Base-by-base conservation (phyloP, 2,888 invertebrate species). In the Ctena decussata region DNA sequence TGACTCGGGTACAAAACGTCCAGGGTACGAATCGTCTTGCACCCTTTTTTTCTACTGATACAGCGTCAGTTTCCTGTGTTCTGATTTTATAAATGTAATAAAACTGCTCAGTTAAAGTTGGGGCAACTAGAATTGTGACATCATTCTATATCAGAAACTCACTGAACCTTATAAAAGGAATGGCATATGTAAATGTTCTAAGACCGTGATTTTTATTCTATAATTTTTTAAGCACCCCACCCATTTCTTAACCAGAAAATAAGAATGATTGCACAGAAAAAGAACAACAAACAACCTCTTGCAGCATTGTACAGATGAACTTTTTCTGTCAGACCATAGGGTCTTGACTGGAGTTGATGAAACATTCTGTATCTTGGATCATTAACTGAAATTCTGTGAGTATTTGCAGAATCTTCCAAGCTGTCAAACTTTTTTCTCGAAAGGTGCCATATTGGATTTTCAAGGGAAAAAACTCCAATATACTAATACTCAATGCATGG, bases 231-330 rank as follows among this genome's bases (percentile, higher is more conserved):
- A n/a, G n/a, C 32, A 78, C 49, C 73, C 44, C 44, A 73, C 73
- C 44, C 73, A 73, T 27, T 71, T 18, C 39, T 15, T 41, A 6
- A 24, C 21, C 0, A 24, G 6, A 15, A 72, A 21, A 44, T 44
- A 0, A 30, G n/a, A 11, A 18, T 0, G 0, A 30, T 0, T n/a
- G n/a, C 41, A 11, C 41, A 11, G 15, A 41, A 6, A 41, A 41
- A 41, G 15, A 6, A 41, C 41, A 41, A 41, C 41, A 41, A 41
- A 41, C 41, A 37, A 91, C 91, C 91, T 91, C 90, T 92, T n/a
- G 92, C 91, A 70, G 88, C 89, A 82, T 91, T 90, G 74, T 90
- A 93, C 57, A 93, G 78, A 60, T 87, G 89, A 32, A 87, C 80
- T 49, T 82, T 89, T 46, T 87, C 86, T 37, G 79, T 83, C 12